Conservation (phyloP, 1,140 invertebrate species). For the Tribolium madens region DNA sequence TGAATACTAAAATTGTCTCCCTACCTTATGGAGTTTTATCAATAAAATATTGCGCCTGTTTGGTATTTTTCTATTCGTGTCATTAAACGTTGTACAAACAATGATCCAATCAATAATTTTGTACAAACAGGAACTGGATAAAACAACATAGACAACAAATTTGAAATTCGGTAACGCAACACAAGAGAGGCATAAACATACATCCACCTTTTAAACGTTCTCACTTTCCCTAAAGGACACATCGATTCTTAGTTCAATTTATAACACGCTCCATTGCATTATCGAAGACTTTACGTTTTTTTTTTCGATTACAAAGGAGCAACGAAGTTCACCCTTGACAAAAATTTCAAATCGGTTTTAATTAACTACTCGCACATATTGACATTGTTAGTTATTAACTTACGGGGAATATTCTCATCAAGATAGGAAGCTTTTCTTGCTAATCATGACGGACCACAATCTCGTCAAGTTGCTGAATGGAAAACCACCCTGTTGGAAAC, state of each 20-base stretch:
- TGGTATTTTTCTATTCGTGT: constrained; percentile 6
- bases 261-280: background rate
- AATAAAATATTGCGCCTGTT: constrained; percentile 18
- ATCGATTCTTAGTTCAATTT: constrained; percentile 14
- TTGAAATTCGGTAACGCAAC: constrained; percentile 11
- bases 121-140: background rate
- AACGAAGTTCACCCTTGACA: background rate
- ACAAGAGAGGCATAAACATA: constrained; percentile 26
- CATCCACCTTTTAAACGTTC: constrained; percentile 31
- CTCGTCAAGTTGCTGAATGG: constrained; percentile 34
- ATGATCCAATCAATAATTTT: background rate
- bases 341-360: background rate
- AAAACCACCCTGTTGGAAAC: constrained; percentile 41
- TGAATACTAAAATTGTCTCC: constrained; percentile 36
- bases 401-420: constrained; percentile 34
- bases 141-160: constrained; percentile 15
- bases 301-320: background rate
- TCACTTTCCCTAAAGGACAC: constrained; percentile 30
- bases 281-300: background rate
- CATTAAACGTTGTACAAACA: constrained; percentile 1
- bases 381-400: background rate
- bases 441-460: constrained; percentile 45
- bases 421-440: constrained; percentile 39
- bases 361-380: constrained; percentile 1
- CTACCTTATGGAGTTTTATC: constrained; percentile 35